Conservation (phyloP, 2,113 vertebrate genomes). For the Climacteris rufus region DNA sequence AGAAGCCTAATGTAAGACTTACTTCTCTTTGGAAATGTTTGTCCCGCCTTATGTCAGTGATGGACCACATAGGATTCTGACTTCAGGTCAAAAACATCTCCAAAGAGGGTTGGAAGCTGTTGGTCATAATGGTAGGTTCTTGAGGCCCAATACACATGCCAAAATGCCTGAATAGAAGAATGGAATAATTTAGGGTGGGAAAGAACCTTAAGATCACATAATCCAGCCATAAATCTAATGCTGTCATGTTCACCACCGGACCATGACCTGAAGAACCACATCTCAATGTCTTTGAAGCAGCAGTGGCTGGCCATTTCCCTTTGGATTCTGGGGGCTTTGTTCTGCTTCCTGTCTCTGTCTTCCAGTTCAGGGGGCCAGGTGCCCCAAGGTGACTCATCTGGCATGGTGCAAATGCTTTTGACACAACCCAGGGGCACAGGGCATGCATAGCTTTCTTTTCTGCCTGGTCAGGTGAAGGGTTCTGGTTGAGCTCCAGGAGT, state of each 20-base stretch:
- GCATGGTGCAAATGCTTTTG: background rate
- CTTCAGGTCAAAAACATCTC: background rate
- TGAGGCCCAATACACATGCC: background rate
- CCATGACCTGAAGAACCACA: fast-evolving
- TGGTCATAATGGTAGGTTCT: background rate
- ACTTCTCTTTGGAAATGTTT: background rate
- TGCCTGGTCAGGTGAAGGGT: background rate
- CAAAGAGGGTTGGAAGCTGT: background rate
- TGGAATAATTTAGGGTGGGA: background rate
- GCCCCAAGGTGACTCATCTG: background rate
- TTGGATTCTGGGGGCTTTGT: background rate
- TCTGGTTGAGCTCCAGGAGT: background rate
- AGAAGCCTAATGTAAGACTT: background rate
- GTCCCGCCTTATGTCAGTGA: background rate
- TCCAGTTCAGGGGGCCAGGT: fast-evolving
- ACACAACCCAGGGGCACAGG: fast-evolving
- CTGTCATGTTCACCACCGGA: no score
- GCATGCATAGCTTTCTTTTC: background rate
- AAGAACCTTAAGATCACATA: background rate
- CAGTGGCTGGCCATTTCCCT: background rate
- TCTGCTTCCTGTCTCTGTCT: background rate
- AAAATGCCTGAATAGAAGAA: background rate
- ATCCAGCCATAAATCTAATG: background rate
- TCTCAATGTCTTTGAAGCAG: background rate
- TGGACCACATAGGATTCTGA: background rate